Base-by-base conservation (phyloP, 2,113 vertebrate species). In the Eulemur macaco region DNA sequence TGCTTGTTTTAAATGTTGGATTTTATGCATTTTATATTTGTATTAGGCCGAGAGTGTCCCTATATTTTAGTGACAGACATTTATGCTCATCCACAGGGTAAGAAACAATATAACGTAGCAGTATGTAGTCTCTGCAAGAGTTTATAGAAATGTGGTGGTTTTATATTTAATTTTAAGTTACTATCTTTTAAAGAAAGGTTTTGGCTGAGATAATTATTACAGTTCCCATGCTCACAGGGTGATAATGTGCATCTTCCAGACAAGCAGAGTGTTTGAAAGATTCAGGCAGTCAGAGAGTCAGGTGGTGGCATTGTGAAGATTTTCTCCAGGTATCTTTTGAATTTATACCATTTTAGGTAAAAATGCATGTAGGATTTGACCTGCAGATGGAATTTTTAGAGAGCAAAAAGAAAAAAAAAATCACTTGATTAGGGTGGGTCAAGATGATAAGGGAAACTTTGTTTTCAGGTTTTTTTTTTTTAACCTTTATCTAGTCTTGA, bases 31-130 rank as follows among this genome's bases (percentile, higher is more conserved):
- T 96, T 96, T 96, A 93, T 94, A 82, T 97, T 98, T 98, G 94
- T 97, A 96, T 96, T 76, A 97, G 78, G 93, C 96, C 0, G 71
- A 94, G 98, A 93, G 34, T 96, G 34, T 94, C 96, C 64, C 77
- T 97, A 58, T 97, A 97, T 95, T 98, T 98, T 98, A 91, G 29
- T 95, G 94, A 97, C 90, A 89, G 86, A 95, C 91, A 94, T 97
- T 95, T 97, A 97, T 0, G 9, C 83, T 97, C 83, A 96, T 93
- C 66, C 87, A 93, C 39, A 71, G 78, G 94, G 91, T 84, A 91
- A 95, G 80, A 95, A 97, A 86, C 31, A 97, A 66, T 89, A 85
- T 77, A 82, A 96, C 23, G 37, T 54, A 94, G 50, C 68, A 84
- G 94, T 73, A 84, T 88, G 96, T 89, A 74, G 95, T 83, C 97